Percentiles rank a stretch among this genome's conserved stretches.
Conservation (phyloP, 2,797 vertebrate genomes). For the Luscinia megarhynchos region DNA sequence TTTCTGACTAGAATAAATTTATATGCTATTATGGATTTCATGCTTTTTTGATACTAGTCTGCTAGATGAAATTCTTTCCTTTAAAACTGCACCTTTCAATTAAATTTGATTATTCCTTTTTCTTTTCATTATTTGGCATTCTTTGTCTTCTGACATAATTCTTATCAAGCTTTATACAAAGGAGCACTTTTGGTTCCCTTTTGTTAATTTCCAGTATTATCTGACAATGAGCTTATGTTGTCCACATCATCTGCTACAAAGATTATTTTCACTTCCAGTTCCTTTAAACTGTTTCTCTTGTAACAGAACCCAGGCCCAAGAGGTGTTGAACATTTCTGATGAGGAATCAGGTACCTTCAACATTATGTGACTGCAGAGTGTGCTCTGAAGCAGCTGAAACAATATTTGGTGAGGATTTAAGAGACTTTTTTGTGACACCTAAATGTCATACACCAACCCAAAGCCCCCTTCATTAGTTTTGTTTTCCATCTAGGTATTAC, state of each 20-base stretch:
- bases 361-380: neutral
- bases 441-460: neutral
- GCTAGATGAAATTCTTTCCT: neutral
- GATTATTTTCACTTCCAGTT: slow-evolving; percentile 60
- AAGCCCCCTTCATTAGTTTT: neutral
- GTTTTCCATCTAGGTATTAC: neutral
- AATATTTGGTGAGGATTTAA: slow-evolving; percentile 38
- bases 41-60: neutral
- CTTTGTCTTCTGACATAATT: neutral
- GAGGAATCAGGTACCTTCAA: slow-evolving; percentile 23
- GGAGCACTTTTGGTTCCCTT: neutral
- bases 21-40: neutral
- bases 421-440: neutral
- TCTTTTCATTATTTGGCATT: neutral
- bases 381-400: slow-evolving; percentile 23
- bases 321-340: slow-evolving; percentile 38
- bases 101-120: neutral
- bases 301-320: slow-evolving; percentile 33
- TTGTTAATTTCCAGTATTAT: neutral
- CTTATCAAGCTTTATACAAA: neutral
- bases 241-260: slow-evolving; percentile 36
- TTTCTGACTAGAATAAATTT: neutral
- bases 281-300: slow-evolving; percentile 63
- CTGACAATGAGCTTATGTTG: slow-evolving; percentile 42
- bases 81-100: neutral